Evolutionary conservation across 2,797 vertebrate genomes (phyloP).

Genomic region (Sebastes cheni): DNA sequence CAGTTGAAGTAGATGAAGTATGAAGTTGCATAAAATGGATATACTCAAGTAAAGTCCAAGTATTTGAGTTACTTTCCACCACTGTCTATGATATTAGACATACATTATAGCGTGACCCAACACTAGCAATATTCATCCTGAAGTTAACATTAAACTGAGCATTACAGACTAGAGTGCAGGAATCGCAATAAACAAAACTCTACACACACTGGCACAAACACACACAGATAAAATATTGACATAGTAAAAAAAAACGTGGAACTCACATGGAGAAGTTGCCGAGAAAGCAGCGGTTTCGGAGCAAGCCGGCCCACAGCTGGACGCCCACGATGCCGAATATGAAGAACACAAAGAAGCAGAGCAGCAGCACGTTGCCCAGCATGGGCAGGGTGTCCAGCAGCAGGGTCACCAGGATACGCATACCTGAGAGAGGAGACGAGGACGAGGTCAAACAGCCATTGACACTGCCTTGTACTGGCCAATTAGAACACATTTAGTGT

Average conservation of each 20-base stretch:
- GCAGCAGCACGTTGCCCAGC: slow-evolving; percentile 95
- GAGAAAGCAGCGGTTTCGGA: slow-evolving; percentile 89
- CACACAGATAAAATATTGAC: not conserved
- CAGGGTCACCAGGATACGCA: slow-evolving; percentile 98
- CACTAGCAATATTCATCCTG: not conserved
- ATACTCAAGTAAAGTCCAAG: not conserved
- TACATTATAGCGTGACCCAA: not conserved
- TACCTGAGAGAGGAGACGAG: slow-evolving; percentile 81
- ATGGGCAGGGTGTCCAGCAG: slow-evolving; percentile 97
- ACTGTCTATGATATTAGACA: not conserved
- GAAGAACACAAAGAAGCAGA: slow-evolving; percentile 99
- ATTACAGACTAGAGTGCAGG: not conserved
- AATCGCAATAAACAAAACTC: not conserved
- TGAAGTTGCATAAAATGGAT: not conserved
- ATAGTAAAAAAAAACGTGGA: not conserved
- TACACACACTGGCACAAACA: not conserved
- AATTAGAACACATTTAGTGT: not conserved
- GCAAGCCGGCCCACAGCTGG: slow-evolving; percentile 95
- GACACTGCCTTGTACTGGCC: no score
- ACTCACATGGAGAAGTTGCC: slow-evolving; percentile 97
- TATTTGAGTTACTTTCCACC: not conserved
- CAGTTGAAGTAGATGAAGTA: not conserved
- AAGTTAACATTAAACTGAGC: not conserved
- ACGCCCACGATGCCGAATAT: slow-evolving; percentile 98
- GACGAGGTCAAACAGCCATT: slow-evolving; percentile 24